A percentile compares a stretch with the other conserved stretches of the same genome.
Conservation (phyloP, 2,113 vertebrate genomes). For the Sebastes fasciatus region DNA sequence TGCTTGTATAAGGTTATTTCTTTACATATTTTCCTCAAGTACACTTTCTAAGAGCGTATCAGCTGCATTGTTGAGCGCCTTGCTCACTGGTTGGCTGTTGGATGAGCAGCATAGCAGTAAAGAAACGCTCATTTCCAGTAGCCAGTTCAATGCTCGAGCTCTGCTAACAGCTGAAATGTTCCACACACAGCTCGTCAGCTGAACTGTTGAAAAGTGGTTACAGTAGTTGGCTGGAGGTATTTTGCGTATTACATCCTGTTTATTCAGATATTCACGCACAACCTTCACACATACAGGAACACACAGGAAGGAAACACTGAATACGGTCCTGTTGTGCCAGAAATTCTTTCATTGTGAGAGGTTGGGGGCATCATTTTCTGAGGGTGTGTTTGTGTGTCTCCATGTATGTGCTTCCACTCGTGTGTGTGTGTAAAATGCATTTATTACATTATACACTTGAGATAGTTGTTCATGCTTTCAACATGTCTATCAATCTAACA, state of each 20-base stretch:
- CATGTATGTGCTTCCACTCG: background rate
- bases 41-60: background rate
- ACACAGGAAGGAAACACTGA: slow-evolving; percentile 72
- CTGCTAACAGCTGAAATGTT: slow-evolving; percentile 35
- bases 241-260: slow-evolving; percentile 73
- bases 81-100: slow-evolving; percentile 2
- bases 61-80: background rate
- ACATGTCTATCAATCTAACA: too few relatives aligned
- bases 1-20: background rate
- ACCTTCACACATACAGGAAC: slow-evolving; percentile 33
- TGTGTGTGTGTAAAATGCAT: slow-evolving; percentile 4
- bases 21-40: background rate
- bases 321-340: slow-evolving; percentile 42
- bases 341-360: slow-evolving; percentile 51
- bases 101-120: slow-evolving; percentile 23
- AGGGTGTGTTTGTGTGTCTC: slow-evolving; percentile 31
- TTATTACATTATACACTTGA: background rate
- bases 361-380: slow-evolving; percentile 15
- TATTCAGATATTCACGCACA: slow-evolving; percentile 53
- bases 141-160: slow-evolving; percentile 18
- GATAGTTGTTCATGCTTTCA: too few relatives aligned
- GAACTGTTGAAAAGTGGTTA: slow-evolving; percentile 48
- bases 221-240: slow-evolving; percentile 46
- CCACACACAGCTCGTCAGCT: slow-evolving; percentile 21
- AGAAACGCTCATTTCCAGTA: slow-evolving; percentile 19